Evolutionary conservation across 2,113 vertebrate genomes (phyloP).

Genomic region (Ammodytes marinus): DNA sequence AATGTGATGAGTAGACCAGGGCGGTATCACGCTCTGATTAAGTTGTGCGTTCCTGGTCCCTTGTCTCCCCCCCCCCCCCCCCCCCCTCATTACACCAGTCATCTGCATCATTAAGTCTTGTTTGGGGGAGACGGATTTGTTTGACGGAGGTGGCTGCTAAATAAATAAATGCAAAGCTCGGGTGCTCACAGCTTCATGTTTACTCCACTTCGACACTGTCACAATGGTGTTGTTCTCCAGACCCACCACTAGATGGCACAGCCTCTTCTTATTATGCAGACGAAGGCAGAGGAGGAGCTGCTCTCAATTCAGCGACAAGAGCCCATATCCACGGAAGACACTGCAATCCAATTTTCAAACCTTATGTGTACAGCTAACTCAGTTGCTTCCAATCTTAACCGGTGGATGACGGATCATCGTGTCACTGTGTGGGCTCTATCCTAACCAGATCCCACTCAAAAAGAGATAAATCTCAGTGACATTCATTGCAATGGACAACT

Average conservation of each 20-base stretch:
- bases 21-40: conserved; percentile 29
- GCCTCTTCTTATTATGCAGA: conserved; percentile 64
- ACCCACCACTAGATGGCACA: conserved; percentile 81
- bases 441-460: conserved; percentile 36
- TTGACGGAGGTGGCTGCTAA: conserved; percentile 56
- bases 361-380: conserved; percentile 68
- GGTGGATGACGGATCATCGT: conserved; percentile 60
- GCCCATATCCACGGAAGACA: conserved; percentile 54
- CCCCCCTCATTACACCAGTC: conserved; percentile 40
- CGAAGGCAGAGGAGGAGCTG: conserved; percentile 43
- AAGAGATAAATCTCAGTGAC: conserved; percentile 44
- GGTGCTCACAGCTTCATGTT: conserved; percentile 55
- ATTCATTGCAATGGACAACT: conserved; percentile 44
- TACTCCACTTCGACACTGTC: conserved; percentile 8
- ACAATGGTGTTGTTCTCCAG: conserved; percentile 18
- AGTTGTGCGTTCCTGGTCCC: conserved; percentile 24
- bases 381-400: conserved; percentile 48
- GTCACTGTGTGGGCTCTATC: conserved; percentile 47
- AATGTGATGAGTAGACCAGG: conserved; percentile 8
- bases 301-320: conserved; percentile 48
- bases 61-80: neutral
- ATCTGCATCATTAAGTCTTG: conserved; percentile 40
- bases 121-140: conserved; percentile 45
- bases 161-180: conserved; percentile 65
- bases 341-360: conserved; percentile 60